Conservation (phyloP, 1,140 invertebrate genomes). For the Stenopsyche tienmushanensis region DNA sequence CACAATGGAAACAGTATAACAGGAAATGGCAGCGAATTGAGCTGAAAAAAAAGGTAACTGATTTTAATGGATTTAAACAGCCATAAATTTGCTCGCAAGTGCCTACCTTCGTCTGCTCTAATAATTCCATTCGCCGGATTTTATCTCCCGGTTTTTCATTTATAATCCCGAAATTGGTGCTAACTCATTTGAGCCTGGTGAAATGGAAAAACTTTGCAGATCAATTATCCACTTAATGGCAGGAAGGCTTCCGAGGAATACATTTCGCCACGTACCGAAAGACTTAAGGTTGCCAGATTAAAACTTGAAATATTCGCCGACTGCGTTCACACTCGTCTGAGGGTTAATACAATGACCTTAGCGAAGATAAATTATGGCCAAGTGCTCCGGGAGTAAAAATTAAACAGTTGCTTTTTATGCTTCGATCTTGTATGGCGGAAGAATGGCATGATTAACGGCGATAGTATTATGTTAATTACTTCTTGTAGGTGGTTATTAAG, state of each 20-base stretch:
- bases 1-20: no score
- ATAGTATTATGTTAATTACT: no score
- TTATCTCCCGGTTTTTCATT: constrained; percentile 23
- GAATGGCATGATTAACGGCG: no score
- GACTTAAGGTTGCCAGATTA: constrained; percentile 1
- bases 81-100: constrained; percentile 8
- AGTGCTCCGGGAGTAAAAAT: no score
- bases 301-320: constrained; percentile 5
- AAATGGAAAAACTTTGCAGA: constrained; percentile 27
- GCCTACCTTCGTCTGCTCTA: background rate
- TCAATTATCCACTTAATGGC: constrained; percentile 28
- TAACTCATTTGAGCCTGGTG: constrained; percentile 23
- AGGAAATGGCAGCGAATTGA: no score
- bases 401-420: no score
- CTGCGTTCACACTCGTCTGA: no score
- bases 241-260: constrained; percentile 7
- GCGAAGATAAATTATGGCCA: no score
- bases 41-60: no score
- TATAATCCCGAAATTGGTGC: constrained; percentile 21
- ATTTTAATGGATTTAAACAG: constrained; percentile 15
- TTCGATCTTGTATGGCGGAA: no score
- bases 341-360: no score
- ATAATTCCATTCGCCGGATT: constrained; percentile 1
- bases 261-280: constrained; percentile 9
- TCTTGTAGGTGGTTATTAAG: no score